Evolutionary conservation across 2,888 invertebrate species (phyloP), one percentile per base, ranked within the genome.

Genomic region (Furcula furcula): DNA sequence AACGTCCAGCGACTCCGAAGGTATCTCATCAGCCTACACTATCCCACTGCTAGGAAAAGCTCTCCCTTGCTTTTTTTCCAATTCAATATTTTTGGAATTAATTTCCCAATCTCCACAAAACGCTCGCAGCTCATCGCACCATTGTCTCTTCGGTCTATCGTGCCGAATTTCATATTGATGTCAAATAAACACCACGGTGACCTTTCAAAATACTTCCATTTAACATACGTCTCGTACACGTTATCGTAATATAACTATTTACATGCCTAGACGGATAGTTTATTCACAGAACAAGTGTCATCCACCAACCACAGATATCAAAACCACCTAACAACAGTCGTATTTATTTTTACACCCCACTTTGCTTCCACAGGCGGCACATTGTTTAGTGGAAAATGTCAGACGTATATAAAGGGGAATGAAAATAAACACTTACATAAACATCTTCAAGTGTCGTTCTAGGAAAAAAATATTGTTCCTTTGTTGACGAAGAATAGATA

Each of bases 371-470:
- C 29, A 46, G 40, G 39, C 25, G 29, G 35, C 46, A 35, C 39
- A 44, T 46, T 49, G 40, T 46, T 46, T 49, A 41, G 39, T 44
- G 31, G 43, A 31, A 46, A 55, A 36, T 40, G 34, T 39, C 40
- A 39, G 36, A 39, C 29, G 38, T 27, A 33, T 26, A 56, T 46
- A 47, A 40, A 37, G 34, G 36, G 26, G 21, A 33, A 56, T 40
- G 41, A 40, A 55, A 55, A 55, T 51, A 21, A 38, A 55, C 41
- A 39, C 41, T 40, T 26, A 36, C 38, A 53, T 53, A 56, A 56
- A 56, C 50, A 57, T 50, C 36, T 40, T 42, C 41, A 46, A 53
- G 54, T 50, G 38, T 40, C 49, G 36, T 36, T 38, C 34, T 40
- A 28, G 25, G 29, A 27, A 33, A 32, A 13, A 31, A 33, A 40